Evolutionary conservation across 1,140 invertebrate genomes (phyloP).

Genomic region (Nilaparvata lugens): DNA sequence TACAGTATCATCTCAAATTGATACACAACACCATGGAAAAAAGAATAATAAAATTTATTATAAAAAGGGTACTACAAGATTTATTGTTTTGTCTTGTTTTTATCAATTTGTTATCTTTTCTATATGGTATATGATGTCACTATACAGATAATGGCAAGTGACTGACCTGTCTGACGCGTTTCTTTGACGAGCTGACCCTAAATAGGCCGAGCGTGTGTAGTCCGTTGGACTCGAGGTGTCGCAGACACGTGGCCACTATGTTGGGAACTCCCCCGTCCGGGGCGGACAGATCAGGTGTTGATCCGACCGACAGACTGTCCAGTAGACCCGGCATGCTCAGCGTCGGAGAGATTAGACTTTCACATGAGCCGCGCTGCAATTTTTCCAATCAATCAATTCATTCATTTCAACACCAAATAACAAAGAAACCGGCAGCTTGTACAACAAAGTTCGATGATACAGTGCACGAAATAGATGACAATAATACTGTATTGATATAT

Average conservation of each 20-base stretch:
- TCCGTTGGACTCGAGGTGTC: slow-evolving; percentile 67
- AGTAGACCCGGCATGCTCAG: slow-evolving; percentile 46
- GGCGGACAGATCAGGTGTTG: slow-evolving; percentile 28
- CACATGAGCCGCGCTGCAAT: slow-evolving; percentile 58
- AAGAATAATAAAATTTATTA: too few relatives aligned
- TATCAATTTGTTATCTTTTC: too few relatives aligned
- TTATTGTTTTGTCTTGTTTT: too few relatives aligned
- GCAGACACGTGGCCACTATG: slow-evolving; percentile 66
- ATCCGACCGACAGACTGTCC: slow-evolving; percentile 35
- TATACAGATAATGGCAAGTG: neutral
- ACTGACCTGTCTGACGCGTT: slow-evolving; percentile 76
- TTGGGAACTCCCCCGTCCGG: slow-evolving; percentile 49
- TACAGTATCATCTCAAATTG: too few relatives aligned
- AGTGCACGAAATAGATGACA: too few relatives aligned
- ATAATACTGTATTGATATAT: too few relatives aligned
- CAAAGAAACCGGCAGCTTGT: too few relatives aligned
- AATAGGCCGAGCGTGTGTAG: slow-evolving; percentile 80
- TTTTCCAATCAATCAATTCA: too few relatives aligned
- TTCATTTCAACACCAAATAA: too few relatives aligned
- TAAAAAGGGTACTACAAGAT: too few relatives aligned
- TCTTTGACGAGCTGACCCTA: slow-evolving; percentile 81
- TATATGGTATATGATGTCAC: neutral
- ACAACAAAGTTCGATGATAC: neutral
- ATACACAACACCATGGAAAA: too few relatives aligned
- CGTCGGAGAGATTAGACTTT: slow-evolving; percentile 43